Evolutionary conservation across 2,888 invertebrate genomes (phyloP), one percentile per base, ranked within the genome.

Genomic region (Nomada fucata): DNA sequence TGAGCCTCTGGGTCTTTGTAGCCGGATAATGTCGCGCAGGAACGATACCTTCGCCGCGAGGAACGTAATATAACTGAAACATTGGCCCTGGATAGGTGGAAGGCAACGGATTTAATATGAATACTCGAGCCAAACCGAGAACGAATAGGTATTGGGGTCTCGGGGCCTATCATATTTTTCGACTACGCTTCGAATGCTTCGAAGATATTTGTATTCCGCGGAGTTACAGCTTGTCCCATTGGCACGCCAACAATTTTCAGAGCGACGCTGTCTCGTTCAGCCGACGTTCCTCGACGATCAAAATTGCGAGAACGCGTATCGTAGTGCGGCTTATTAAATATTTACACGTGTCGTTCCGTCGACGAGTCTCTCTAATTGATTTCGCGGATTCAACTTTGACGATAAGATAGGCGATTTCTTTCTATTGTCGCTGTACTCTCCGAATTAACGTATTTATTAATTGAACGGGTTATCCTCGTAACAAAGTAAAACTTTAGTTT

Each of bases 51-150:
- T 69, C 68, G 74, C 44, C 55, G 55, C 26, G 20, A 59, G 36
- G 82, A 67, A 79, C 68, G 86, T 84, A 86, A 86, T 86, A 86
- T 84, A 84, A 79, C 82, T 63, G 86, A 79, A 84, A 84, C 84
- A 84, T 76, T 76, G 86, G 76, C 67, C 57, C 60, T n/a, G 36
- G 3, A 36, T n/a, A 53, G 26, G 69, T 59, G 69, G 65, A 65
- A 65, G 61, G 44, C 29, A 11, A 59, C 55, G 76, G 76, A 76
- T 82, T 83, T 83, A 83, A 83, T 83, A 82, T 82, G 83, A 83
- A 82, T 81, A 77, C 68, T 76, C 57, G 69, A 76, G 64, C 67
- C 52, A 74, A 70, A 69, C 29, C 63, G 69, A 23, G 60, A 64
- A 76, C 72, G 69, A 74, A 76, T 73, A 69, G 79, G 53, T 64